Conservation (phyloP, 1,140 invertebrate species). For the Littorina saxatilis region DNA sequence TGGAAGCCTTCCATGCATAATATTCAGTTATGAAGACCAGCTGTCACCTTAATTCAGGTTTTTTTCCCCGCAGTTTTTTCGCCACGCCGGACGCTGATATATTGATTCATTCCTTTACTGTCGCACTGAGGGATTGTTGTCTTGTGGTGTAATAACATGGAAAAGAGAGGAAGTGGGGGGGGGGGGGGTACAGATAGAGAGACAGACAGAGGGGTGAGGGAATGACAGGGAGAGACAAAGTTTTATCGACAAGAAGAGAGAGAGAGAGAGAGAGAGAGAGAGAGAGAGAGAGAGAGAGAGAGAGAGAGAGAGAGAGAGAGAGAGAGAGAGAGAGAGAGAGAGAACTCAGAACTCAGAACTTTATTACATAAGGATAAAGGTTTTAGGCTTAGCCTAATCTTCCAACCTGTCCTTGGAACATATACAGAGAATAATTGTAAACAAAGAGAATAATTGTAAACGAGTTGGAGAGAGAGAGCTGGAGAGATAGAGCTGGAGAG, state of each 20-base stretch:
- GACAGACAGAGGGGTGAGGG: background rate
- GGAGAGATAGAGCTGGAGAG: no score
- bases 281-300: background rate
- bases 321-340: conserved; percentile 18
- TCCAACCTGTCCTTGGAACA: no score
- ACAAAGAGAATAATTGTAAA: background rate
- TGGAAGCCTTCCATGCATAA: no score
- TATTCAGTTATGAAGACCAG: no score
- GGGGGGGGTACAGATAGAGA: background rate
- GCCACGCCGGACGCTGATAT: background rate
- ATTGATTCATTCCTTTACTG: background rate
- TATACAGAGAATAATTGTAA: no score
- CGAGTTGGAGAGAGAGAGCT: background rate
- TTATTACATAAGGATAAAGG: no score
- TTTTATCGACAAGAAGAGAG: background rate
- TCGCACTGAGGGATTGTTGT: background rate
- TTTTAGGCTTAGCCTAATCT: no score
- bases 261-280: background rate
- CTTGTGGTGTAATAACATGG: background rate
- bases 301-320: conserved; percentile 17
- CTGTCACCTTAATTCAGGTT: no score
- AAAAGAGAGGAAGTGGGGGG: background rate
- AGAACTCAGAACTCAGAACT: no score
- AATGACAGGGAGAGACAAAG: background rate
- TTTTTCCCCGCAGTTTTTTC: background rate